Evolutionary conservation across 2,113 vertebrate species (phyloP).

Genomic region (Sterrhoptilus dennistouni): DNA sequence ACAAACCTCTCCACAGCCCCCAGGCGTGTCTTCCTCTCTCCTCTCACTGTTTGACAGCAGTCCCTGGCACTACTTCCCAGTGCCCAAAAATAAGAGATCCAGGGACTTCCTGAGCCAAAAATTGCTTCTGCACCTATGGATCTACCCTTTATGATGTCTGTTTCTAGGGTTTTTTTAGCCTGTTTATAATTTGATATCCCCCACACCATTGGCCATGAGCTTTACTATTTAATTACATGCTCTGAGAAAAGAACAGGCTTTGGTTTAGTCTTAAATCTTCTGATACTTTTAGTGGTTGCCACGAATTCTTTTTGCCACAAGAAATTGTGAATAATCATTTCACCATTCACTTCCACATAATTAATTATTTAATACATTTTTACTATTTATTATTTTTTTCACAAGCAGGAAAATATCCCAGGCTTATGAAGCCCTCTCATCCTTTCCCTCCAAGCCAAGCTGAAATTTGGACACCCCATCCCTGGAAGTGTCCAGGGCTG

Average conservation of each 20-base stretch:
- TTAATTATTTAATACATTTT: background rate
- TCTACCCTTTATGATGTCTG: background rate
- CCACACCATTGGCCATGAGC: background rate
- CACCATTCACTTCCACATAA: background rate
- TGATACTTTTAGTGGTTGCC: background rate
- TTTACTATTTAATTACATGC: background rate
- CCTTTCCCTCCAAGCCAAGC: background rate
- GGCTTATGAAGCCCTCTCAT: background rate
- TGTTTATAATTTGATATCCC: background rate
- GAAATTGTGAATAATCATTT: background rate
- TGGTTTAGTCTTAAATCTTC: background rate
- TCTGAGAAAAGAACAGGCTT: background rate
- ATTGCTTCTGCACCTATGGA: background rate
- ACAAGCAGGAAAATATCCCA: background rate
- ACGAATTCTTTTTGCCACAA: background rate
- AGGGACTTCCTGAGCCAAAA: background rate
- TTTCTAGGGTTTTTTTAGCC: background rate
- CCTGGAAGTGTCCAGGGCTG: background rate
- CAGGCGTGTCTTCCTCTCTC: background rate
- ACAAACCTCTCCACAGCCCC: background rate
- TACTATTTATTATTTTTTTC: background rate
- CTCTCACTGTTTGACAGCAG: background rate
- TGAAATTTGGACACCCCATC: background rate
- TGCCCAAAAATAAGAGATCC: background rate
- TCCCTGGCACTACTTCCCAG: background rate